Percentiles rank a stretch among this genome's conserved stretches.
Evolutionary conservation across 2,797 vertebrate species (phyloP).

Genomic region (Alectoris magna): DNA sequence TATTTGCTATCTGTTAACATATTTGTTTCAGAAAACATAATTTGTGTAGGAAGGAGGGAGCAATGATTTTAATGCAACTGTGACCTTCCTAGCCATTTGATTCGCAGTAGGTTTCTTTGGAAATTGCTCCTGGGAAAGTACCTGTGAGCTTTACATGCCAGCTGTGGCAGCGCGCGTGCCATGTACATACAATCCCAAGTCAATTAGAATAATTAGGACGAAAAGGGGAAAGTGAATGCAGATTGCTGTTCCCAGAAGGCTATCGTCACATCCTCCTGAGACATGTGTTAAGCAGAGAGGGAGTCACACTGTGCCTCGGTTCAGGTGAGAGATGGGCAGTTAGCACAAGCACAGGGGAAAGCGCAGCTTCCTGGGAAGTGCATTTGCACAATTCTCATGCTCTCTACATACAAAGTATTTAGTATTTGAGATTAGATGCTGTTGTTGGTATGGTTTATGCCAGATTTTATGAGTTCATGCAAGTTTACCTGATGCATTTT

Average conservation of each 20-base stretch:
- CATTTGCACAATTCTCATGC: not conserved
- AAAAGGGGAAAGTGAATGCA: not conserved
- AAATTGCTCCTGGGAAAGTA: not conserved
- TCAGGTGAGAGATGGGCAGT: not conserved
- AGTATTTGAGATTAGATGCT: not conserved
- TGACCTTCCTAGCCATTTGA: not conserved
- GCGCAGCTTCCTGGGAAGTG: not conserved
- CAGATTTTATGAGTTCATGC: not conserved
- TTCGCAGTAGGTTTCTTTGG: not conserved
- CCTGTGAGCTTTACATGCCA: not conserved
- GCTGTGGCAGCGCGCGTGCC: not conserved
- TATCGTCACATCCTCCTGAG: fast-evolving
- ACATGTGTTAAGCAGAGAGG: not conserved
- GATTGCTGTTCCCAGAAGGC: not conserved
- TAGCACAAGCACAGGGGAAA: not conserved
- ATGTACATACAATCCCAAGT: too few relatives aligned
- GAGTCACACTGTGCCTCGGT: fast-evolving
- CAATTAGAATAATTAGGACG: not conserved
- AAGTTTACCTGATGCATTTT: not conserved
- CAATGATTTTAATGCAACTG: not conserved
- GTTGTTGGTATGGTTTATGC: not conserved
- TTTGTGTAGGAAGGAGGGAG: not conserved
- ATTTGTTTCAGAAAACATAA: not conserved
- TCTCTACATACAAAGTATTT: not conserved
- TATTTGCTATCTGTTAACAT: not conserved